A percentile compares a stretch with the other conserved stretches of the same genome.
These are phyloP conservation scores for Probaryconus sp. DNA, from an alignment of 1,140 invertebrate species.

Conservation along the genomic window DNA sequence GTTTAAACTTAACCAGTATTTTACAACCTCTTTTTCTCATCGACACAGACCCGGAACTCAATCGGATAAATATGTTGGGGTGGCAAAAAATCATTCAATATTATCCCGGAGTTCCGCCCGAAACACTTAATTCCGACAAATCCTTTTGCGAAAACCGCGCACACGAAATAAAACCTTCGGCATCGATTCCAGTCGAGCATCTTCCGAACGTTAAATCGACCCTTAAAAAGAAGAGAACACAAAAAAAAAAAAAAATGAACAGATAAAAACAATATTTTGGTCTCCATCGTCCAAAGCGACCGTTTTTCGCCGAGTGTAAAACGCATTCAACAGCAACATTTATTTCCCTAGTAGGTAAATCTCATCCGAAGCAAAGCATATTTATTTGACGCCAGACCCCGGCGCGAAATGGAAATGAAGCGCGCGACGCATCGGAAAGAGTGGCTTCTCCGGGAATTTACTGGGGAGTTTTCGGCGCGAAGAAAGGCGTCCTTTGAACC, in stretches of 20 bases:
- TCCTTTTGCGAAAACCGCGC: slow-evolving; percentile 20
- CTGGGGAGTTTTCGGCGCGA: slow-evolving; percentile 7
- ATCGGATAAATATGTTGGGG: too few species aligned
- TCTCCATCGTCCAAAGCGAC: too few species aligned
- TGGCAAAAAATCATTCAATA: too few species aligned
- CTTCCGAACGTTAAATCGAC: slow-evolving; percentile 19
- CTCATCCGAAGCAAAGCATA: neutral
- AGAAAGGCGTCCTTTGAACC: slow-evolving; percentile 34
- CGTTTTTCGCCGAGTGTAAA: too few species aligned
- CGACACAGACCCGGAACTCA: too few species aligned
- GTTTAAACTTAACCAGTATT: too few species aligned
- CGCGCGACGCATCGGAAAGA: neutral
- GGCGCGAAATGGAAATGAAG: slow-evolving; percentile 18
- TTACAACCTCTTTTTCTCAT: too few species aligned
- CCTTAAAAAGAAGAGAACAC: neutral
- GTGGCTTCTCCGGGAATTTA: slow-evolving; percentile 3
- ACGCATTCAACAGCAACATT: slow-evolving; percentile 15
- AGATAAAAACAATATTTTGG: slow-evolving; percentile 5
- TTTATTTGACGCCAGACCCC: slow-evolving; percentile 17
- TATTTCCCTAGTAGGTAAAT: slow-evolving; percentile 11
- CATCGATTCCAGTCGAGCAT: slow-evolving; percentile 17
- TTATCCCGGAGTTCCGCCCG: neutral
- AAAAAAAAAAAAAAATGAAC: slow-evolving; percentile 4
- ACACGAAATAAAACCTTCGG: slow-evolving; percentile 19
- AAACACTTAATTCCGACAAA: slow-evolving; percentile 20